Base-by-base conservation (phyloP, 2,113 vertebrate species). In the Brachypteracias leptosomus region DNA sequence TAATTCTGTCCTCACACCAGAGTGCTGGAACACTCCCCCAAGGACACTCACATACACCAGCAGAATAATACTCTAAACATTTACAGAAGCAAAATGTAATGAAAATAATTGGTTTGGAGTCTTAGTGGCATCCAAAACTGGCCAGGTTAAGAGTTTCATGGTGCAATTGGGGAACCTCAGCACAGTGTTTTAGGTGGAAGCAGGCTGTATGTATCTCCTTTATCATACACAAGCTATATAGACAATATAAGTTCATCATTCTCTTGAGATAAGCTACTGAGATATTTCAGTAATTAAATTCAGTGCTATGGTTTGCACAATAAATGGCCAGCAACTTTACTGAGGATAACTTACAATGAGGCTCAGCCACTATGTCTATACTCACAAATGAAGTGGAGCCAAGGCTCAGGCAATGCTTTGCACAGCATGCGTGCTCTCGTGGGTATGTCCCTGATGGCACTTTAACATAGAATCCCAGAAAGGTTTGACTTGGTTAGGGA, bases 171-270 rank as follows among this genome's bases (percentile, higher is more conserved):
- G 20, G 21, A 94, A 28, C 12, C 19, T 36, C 18, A 66, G 54
- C 31, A 31, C 11, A 63, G 9, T 13, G 11, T 16, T 63, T 54
- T 18, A 55, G 52, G 33, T 63, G 20, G 13, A 63, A 52, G 19
- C 0, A 0, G 11, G 28, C 61, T 55, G n/a, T 31, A 2, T 1
- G 0, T 3, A 4, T 61, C 13, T 68, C 28, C 42, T 49, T 36
- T 46, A 24, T 25, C 68, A 10, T 20, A 67, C 25, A 46, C 0
- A 1, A 47, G 44, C 19, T 68, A 4, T 28, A n/a, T 3, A 81
- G 44, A 24, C 46, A n/a, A 19, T 24, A 38, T 1, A 3, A 9
- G 12, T 38, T 72, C 49, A 57, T 33, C 10, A 5, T 22, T 44
- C 6, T 49, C 36, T 26, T 4, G n/a, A 72, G 25, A 63, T 55